Percentiles rank a stretch among this genome's conserved stretches.
phyloP scores from a whole-genome alignment of 2,113 vertebrate species.

The Anser brachyrhynchus region DNA sequence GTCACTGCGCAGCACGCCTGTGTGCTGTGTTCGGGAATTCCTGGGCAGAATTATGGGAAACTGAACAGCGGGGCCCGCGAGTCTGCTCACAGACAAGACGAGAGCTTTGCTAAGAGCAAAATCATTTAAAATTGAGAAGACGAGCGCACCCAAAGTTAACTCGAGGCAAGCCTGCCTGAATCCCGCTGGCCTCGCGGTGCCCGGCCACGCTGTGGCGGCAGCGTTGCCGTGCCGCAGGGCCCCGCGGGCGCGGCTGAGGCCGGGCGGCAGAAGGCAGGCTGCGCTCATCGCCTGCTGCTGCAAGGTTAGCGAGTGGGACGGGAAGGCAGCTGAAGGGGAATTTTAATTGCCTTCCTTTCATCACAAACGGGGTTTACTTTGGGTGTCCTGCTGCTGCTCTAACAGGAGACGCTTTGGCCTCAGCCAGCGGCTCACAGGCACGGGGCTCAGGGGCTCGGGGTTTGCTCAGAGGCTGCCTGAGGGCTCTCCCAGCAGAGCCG shows the following conservation, averaged over 20 bases:
- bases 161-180: neutral
- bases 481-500: neutral
- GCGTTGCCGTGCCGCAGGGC: fast-evolving
- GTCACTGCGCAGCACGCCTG: fast-evolving
- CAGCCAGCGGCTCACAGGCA: neutral
- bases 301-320: conserved; percentile 46
- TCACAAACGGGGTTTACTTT: conserved; percentile 22
- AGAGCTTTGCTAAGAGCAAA: neutral
- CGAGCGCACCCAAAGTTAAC: neutral
- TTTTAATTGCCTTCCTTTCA: conserved; percentile 71
- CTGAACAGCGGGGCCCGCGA: neutral
- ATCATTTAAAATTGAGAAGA: neutral
- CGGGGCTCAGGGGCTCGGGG: fast-evolving
- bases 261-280: conserved; percentile 10
- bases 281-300: conserved; percentile 41
- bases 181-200: fast-evolving
- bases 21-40: neutral
- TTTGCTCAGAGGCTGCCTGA: neutral
- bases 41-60: neutral
- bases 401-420: conserved; percentile 8
- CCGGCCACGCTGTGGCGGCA: fast-evolving
- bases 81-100: neutral
- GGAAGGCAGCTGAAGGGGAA: conserved; percentile 54
- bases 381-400: conserved; percentile 45
- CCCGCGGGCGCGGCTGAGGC: neutral